Conservation (phyloP, 2,797 vertebrate species). For the Danio aesculapii region DNA sequence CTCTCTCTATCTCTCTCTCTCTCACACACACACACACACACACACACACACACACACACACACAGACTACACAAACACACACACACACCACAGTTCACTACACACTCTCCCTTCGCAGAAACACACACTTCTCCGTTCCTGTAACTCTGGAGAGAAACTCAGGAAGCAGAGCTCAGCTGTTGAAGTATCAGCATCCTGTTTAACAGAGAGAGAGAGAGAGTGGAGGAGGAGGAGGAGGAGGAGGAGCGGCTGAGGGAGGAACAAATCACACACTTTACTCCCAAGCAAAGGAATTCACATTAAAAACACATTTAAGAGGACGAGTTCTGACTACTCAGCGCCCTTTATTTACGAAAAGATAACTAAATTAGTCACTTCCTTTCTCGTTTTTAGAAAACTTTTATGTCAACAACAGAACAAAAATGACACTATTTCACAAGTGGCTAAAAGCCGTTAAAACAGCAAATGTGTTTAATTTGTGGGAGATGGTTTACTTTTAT, state of each 20-base stretch:
- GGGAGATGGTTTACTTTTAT: neutral
- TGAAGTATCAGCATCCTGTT: slow-evolving; percentile 60
- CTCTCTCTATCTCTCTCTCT: slow-evolving; percentile 20
- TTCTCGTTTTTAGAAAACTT: too few species aligned
- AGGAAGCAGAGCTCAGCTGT: slow-evolving; percentile 69
- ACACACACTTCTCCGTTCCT: slow-evolving; percentile 54
- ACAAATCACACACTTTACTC: neutral
- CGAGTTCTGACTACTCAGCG: neutral
- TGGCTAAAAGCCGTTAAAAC: neutral
- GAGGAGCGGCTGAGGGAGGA: slow-evolving; percentile 28
- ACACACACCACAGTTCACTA: slow-evolving; percentile 37
- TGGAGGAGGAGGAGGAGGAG: slow-evolving; percentile 48
- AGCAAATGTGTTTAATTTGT: too few species aligned
- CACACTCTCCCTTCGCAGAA: slow-evolving; percentile 44
- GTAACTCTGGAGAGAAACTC: slow-evolving; percentile 54
- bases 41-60: too few species aligned
- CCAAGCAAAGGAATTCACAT: neutral
- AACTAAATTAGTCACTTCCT: neutral
- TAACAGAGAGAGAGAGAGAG: slow-evolving; percentile 36
- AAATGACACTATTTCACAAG: neutral
- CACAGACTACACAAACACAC: too few species aligned
- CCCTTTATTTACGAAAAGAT: neutral
- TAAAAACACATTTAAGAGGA: neutral
- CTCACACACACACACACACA: slow-evolving; percentile 47
- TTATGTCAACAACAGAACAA: neutral